Base-by-base conservation (phyloP, 2,113 vertebrate species). In the Bubo blakistoni region DNA sequence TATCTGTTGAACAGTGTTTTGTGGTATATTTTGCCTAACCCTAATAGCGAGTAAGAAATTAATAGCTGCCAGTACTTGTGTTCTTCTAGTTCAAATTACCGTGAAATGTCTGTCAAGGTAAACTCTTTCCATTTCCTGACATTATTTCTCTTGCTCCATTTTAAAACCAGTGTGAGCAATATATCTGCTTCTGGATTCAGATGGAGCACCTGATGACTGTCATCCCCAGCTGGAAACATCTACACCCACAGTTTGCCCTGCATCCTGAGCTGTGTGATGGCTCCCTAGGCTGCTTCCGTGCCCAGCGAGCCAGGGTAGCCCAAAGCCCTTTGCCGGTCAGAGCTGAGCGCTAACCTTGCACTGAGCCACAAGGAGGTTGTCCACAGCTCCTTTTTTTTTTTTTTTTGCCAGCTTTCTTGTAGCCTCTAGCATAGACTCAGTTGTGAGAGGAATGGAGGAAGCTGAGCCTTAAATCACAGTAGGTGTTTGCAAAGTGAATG, bases 81-180 rank as follows among this genome's bases (percentile, higher is more conserved):
- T 55, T 5, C 54, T 51, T 73, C 55, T 36, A 22, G 32, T 46
- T 83, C 72, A 17, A 20, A 25, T 47, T 61, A 32, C 8, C 1
- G 0, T 58, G 21, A 38, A 0, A 3, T 2, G 0, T 27, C 42
- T 54, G 16, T 22, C 42, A 15, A 49, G 52, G 40, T 36, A 47
- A 73, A 54, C 30, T 54, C 34, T n/a, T 67, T 21, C 40, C 9
- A 20, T 44, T 73, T 80, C 34, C 51, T 62, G 54, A 22, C 11
- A 15, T 49, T 32, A 42, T 73, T 67, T 73, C 34, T 80, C 34
- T 34, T 59, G 10, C 44, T 63, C 26, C 20, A 6, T n/a, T 61
- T 61, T 67, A 49, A 69, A 67, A 47, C 6, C 62, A 30, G 30
- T 7, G 22, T 22, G 29, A 26, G 16, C 69, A 61, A 13, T n/a